Evolutionary conservation across 2,888 invertebrate species (phyloP), one percentile per base, ranked within the genome.

Genomic region (Agapostemon virescens): DNA sequence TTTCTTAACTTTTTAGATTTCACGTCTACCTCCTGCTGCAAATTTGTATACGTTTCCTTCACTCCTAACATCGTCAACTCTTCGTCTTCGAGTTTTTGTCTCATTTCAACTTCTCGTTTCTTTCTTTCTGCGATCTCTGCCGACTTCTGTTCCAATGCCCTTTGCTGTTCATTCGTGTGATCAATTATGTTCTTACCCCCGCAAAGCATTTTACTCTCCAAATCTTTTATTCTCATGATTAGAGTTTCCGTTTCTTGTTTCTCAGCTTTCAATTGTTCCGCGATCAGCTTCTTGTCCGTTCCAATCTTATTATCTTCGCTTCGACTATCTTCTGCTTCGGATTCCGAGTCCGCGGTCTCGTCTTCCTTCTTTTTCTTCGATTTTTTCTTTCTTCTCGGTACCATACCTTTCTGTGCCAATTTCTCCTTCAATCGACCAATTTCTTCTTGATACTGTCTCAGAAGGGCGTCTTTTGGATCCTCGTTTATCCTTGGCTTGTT

Each of bases 401-500:
- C 92, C 23, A 86, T 87, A 36, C 90, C 90, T 76, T 92, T 92
- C 64, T 90, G 90, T 13, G 92, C 91, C 20, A 92, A 84, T 74
- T 92, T 92, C 78, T 93, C 93, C 71, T 94, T 94, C 84, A 97
- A 94, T 13, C 97, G 94, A 89, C 96, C 96, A 91, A 99, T 98
- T 94, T 98, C 98, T 84, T 97, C 97, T 92, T 99, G 99, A 93
- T 98, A 98, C 92, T 99, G 98, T 90, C 98, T 95, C 74, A 98
- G 94, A 91, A 99, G 95, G 33, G 99, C 99, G 93, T 99, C 99
- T 93, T 99, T 99, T 52, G 99, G 99, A 94, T 99, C 99, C 93
- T 99, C 99, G 93, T 99, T 99, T 91, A 99, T 98, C 86, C 98
- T 96, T 30, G 99, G 99, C 93, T 98, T 98, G 93, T 99, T 99